These are phyloP conservation scores for Poeciliopsis paucimaculata DNA, from an alignment of 2,797 vertebrate genomes.

Conservation along the genomic window DNA sequence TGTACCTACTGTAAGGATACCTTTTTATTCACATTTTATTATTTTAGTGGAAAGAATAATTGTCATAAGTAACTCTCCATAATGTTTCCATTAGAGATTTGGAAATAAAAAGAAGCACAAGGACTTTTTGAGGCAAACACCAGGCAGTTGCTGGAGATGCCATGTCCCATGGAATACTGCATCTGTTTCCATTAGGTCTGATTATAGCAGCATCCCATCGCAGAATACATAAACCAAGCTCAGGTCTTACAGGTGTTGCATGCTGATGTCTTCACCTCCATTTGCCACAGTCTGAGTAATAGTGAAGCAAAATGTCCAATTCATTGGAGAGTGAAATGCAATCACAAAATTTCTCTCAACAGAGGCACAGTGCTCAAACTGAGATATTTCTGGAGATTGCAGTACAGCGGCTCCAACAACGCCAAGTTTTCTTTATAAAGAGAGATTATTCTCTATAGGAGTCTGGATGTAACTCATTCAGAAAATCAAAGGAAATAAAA, in stretches of 20 bases:
- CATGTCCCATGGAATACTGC: conserved; percentile 62
- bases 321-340: conserved; percentile 72
- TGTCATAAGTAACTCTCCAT: conserved; percentile 28
- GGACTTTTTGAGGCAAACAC: conserved; percentile 21
- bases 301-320: conserved; percentile 59
- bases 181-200: conserved; percentile 73
- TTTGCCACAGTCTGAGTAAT: conserved; percentile 66
- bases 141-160: conserved; percentile 52
- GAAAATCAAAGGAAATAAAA: background rate
- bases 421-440: conserved; percentile 23
- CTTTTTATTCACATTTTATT: conserved; percentile 24
- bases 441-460: conserved; percentile 14
- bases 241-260: conserved; percentile 50
- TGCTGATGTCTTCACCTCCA: conserved; percentile 75
- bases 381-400: conserved; percentile 37
- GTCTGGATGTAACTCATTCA: conserved; percentile 12
- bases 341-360: conserved; percentile 54
- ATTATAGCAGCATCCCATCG: conserved; percentile 60
- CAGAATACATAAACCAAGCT: conserved; percentile 61
- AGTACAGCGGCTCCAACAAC: conserved; percentile 2
- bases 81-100: conserved; percentile 28
- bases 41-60: conserved; percentile 26
- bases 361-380: conserved; percentile 42
- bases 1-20: background rate
- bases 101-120: conserved; percentile 55